Percentiles rank a stretch among this genome's conserved stretches.
Evolutionary conservation across 1,140 invertebrate species (phyloP).

Genomic region (Dendrolimus kikuchii): DNA sequence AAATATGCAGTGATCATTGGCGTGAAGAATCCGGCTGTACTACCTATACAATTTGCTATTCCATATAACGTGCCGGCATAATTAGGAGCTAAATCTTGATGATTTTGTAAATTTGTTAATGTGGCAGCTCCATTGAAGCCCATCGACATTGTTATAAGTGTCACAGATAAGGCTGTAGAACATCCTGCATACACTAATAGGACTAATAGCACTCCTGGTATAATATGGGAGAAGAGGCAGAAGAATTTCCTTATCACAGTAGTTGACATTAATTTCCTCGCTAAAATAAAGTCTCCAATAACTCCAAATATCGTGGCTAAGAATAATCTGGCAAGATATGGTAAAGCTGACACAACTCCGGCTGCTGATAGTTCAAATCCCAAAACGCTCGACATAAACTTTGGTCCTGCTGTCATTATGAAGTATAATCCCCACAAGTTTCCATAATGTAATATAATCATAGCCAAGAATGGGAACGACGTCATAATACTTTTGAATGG

Average conservation of each 20-base stretch:
- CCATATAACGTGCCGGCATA: slow-evolving; percentile 85
- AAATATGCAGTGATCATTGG: slow-evolving; percentile 80
- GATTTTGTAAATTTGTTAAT: slow-evolving; percentile 87
- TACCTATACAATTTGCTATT: slow-evolving; percentile 82
- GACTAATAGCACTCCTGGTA: slow-evolving; percentile 79
- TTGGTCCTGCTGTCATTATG: slow-evolving; percentile 90
- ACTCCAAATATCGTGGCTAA: slow-evolving; percentile 79
- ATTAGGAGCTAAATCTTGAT: slow-evolving; percentile 86
- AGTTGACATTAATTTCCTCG: slow-evolving; percentile 72
- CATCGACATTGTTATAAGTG: slow-evolving; percentile 81
- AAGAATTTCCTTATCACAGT: slow-evolving; percentile 80
- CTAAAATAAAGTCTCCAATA: slow-evolving; percentile 76
- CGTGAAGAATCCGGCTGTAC: slow-evolving; percentile 82
- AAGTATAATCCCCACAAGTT: slow-evolving; percentile 87
- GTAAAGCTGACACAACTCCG: slow-evolving; percentile 79
- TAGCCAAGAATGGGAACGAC: slow-evolving; percentile 79
- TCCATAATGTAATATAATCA: slow-evolving; percentile 80
- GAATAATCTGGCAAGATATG: slow-evolving; percentile 77
- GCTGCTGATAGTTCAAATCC: slow-evolving; percentile 86
- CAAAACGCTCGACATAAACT: slow-evolving; percentile 87
- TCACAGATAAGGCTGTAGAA: slow-evolving; percentile 74
- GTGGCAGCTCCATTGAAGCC: slow-evolving; percentile 88
- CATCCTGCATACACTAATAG: slow-evolving; percentile 79
- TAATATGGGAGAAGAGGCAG: slow-evolving; percentile 80
- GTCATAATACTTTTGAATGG: slow-evolving; percentile 75